Evolutionary conservation across 2,888 invertebrate genomes (phyloP), one percentile per base, ranked within the genome.

Genomic region (Meganola albula): DNA sequence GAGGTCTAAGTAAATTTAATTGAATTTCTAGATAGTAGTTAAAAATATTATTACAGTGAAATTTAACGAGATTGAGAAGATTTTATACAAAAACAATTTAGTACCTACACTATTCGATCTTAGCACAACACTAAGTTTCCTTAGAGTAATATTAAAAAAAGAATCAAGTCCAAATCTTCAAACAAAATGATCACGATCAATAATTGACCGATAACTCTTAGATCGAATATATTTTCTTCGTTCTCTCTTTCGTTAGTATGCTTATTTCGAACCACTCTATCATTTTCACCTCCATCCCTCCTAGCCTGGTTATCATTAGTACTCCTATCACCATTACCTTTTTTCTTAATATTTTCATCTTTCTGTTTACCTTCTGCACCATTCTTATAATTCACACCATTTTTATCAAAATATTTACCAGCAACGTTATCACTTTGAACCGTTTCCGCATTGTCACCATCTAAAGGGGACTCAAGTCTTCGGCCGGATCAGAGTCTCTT

Each of bases 401-500:
- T n/a, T n/a, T n/a, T n/a, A n/a, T n/a, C n/a, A n/a, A n/a, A n/a
- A n/a, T n/a, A n/a, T n/a, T n/a, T n/a, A n/a, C n/a, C n/a, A n/a
- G n/a, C n/a, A n/a, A n/a, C n/a, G n/a, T n/a, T n/a, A n/a, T n/a
- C n/a, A n/a, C n/a, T n/a, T n/a, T n/a, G n/a, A n/a, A n/a, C n/a
- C n/a, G n/a, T n/a, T n/a, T n/a, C n/a, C n/a, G n/a, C n/a, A n/a
- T n/a, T n/a, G n/a, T n/a, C n/a, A n/a, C n/a, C n/a, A n/a, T n/a
- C n/a, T n/a, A n/a, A n/a, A n/a, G n/a, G n/a, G n/a, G n/a, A n/a
- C n/a, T n/a, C n/a, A n/a, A n/a, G n/a, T n/a, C n/a, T n/a, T n/a
- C 53, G 64, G 60, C 51, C 64, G 74, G 84, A 85, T 86, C 85
- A 86, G 75, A 86, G 85, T 67, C 74, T 74, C 60, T 85, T 83